Evolutionary conservation across 2,888 invertebrate genomes (phyloP), one percentile per base, ranked within the genome.

Genomic region (Drosophila sordidula): DNA sequence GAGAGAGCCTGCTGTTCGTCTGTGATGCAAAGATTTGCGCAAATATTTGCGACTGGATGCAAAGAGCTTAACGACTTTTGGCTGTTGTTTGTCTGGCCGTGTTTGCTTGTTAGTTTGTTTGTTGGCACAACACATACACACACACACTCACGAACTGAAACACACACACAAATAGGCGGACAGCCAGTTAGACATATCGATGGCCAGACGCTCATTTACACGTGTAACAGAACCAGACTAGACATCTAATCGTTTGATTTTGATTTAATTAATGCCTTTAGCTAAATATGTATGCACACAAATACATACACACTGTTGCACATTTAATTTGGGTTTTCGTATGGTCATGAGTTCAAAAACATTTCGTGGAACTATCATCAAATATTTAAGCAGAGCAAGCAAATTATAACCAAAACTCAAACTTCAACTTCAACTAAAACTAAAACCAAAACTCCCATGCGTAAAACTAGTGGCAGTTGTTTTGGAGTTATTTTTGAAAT

Each of bases 201-300:
- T 57, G 52, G 36, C 57, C 56, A 66, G 59, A 58, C 54, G 59
- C 54, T 68, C 59, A 57, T 75, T 73, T 68, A 78, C 70, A 70
- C 75, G 75, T 70, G 70, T 63, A 67, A 58, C 41, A 34, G 58
- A 41, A 52, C 63, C 61, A 67, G 64, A 42, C 63, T 58, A 80
- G 82, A 71, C 61, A 70, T 52, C 56, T 68, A 70, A 70, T 72
- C 83, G 73, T 80, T 87, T 83, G 83, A 79, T 79, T 83, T 76
- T 83, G 71, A 78, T 78, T 75, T 80, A 88, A 88, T 84, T 83
- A 88, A 88, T 78, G 83, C 58, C 62, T 51, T 73, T 63, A 67
- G 46, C 63, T 67, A 44, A 29, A 70, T 50, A 52, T 34, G 34
- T 14, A 16, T 32, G 34, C 14, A 61, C 41, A 25, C 47, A 42